phyloP scores from a whole-genome alignment of 2,888 invertebrate species.

The Heteromurus nitidus region DNA sequence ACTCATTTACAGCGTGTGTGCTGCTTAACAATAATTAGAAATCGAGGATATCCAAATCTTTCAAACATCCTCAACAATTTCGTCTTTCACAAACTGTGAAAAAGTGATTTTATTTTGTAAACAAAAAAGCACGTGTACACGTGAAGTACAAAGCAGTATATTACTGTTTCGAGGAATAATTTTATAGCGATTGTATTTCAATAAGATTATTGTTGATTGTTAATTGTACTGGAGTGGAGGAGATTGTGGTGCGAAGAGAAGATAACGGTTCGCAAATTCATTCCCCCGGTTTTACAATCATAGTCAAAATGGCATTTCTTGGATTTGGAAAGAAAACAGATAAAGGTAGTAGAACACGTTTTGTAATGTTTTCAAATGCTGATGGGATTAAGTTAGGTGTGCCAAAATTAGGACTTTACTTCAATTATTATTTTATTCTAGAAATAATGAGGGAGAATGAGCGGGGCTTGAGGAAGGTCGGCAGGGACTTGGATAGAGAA shows the following conservation, averaged over 20 bases:
- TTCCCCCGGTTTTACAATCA: not conserved
- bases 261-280: not conserved
- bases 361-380: not conserved
- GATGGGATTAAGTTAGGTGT: not conserved
- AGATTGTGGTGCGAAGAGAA: not conserved
- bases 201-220: not conserved
- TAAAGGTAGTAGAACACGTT: constrained; percentile 64
- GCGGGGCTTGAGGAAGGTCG: constrained; percentile 85
- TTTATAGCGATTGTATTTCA: too few species aligned
- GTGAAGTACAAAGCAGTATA: not conserved
- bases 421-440: constrained; percentile 75
- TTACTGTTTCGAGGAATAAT: too few species aligned
- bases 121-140: too few species aligned
- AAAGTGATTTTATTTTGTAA: too few species aligned
- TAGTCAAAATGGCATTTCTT: constrained; percentile 60
- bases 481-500: constrained; percentile 90
- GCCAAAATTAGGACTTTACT: too few species aligned
- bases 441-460: constrained; percentile 92
- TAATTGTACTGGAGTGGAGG: not conserved
- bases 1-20: too few species aligned
- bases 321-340: constrained; percentile 72
- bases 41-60: too few species aligned
- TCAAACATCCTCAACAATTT: too few species aligned
- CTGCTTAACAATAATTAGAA: too few species aligned
- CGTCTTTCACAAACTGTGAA: too few species aligned